Evolutionary conservation across 2,888 invertebrate species (phyloP).

Genomic region (Andricus curvator): DNA sequence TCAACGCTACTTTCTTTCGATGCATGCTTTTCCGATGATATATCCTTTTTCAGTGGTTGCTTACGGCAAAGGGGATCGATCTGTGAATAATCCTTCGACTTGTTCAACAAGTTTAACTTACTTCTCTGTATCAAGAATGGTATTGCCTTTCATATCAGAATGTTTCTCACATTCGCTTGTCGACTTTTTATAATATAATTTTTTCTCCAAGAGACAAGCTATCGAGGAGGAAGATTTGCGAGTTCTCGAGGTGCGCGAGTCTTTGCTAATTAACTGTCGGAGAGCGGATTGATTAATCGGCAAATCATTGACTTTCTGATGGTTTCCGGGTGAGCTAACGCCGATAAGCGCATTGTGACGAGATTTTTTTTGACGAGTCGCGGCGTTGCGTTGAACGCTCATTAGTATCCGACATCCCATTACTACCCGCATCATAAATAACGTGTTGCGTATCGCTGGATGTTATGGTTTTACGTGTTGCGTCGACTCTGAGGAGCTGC

Average conservation of each 20-base stretch:
- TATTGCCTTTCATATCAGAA: not conserved
- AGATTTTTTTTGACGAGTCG: constrained; percentile 46
- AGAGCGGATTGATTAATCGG: constrained; percentile 58
- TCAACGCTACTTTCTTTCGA: constrained; percentile 43
- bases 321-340: constrained; percentile 49
- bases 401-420: constrained; percentile 75
- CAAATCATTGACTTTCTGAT: constrained; percentile 37
- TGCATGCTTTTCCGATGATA: constrained; percentile 6
- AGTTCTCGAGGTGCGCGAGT: not conserved
- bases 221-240: not conserved
- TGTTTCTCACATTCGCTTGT: not conserved
- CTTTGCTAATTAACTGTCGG: constrained; percentile 44
- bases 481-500: constrained; percentile 54
- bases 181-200: not conserved
- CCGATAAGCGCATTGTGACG: constrained; percentile 11
- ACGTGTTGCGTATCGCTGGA: constrained; percentile 59
- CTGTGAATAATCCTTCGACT: not conserved
- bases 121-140: not conserved
- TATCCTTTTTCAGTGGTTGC: not conserved
- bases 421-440: constrained; percentile 72
- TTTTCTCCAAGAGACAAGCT: not conserved
- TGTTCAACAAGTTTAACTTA: constrained; percentile 5
- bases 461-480: constrained; percentile 64
- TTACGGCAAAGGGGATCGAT: not conserved
- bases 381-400: constrained; percentile 68